Base-by-base conservation (phyloP, 53 echinoderm and acorn worm species). In the Henricia sp. region DNA sequence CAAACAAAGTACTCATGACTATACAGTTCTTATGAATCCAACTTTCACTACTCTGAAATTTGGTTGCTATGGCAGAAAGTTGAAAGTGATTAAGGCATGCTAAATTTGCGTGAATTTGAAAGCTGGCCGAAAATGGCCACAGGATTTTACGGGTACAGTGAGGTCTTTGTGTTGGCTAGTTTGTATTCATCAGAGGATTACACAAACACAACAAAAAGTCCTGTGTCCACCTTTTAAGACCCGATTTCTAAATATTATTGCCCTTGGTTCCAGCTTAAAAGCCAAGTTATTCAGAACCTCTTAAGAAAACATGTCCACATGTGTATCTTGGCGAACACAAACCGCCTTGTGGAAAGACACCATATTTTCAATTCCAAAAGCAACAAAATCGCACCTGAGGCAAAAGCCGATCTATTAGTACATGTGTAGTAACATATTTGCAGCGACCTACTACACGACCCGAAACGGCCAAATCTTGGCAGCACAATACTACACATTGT, bases 271-370 rank as follows among this genome's bases (percentile, higher is more conserved):
- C 51, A 52, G 35, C n/a, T 53, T 5, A 32, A 8, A 25, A 36
- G 17, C 11, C 13, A 4, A 0, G 72, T 51, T 19, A 33, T 72
- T 72, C 53, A 62, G 50, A 80, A 43, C 0, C 46, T 48, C 13
- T 50, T 62, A 80, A 17, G 10, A 63, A 64, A 80, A 80, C 64
- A 80, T 21, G 48, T 30, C 34, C 10, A 65, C 80, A 80, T 40
- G 77, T 77, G 77, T 59, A 77, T 27, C 60, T 59, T 27, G 60
- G 41, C 0, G 36, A 77, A 60, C 35, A 23, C 52, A 73, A 52
- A 73, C 73, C 35, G 37, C n/a, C 24, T 55, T 35, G 52, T n/a
- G 3, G 23, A 73, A 34, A 53, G 35, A 70, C 46, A 40, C 26
- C 24, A 51, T 50, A 33, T 50, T 71, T 71, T 71, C 6, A 33